Evolutionary conservation across 2,113 vertebrate genomes (phyloP).

Genomic region (Coptodon bakossiorum): DNA sequence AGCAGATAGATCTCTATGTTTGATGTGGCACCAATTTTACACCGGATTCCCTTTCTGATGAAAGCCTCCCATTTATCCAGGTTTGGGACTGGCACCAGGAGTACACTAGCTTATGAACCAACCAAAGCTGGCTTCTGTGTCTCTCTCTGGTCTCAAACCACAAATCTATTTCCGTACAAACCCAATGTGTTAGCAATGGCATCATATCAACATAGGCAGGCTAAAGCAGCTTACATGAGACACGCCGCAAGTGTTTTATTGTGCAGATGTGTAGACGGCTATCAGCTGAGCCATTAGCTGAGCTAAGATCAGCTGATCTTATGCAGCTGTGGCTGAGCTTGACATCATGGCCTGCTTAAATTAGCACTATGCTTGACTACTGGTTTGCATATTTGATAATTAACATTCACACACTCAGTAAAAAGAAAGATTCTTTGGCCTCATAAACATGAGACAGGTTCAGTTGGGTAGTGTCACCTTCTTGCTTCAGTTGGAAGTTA

Average conservation of each 20-base stretch:
- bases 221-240: neutral
- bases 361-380: neutral
- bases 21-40: neutral
- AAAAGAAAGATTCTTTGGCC: neutral
- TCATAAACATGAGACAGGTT: neutral
- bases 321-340: neutral
- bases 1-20: neutral
- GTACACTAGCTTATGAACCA: neutral
- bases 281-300: neutral
- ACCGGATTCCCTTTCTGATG: neutral
- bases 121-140: neutral
- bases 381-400: neutral
- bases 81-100: neutral
- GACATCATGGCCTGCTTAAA: neutral
- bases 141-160: accelerated
- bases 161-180: accelerated
- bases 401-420: neutral
- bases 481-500: neutral
- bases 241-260: neutral
- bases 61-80: neutral
- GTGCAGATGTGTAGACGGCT: neutral
- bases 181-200: neutral
- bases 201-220: neutral
- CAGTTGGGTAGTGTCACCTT: neutral
- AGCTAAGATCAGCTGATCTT: neutral